Base-by-base conservation (phyloP, 1,140 invertebrate species). In the Antheraea mylitta region DNA sequence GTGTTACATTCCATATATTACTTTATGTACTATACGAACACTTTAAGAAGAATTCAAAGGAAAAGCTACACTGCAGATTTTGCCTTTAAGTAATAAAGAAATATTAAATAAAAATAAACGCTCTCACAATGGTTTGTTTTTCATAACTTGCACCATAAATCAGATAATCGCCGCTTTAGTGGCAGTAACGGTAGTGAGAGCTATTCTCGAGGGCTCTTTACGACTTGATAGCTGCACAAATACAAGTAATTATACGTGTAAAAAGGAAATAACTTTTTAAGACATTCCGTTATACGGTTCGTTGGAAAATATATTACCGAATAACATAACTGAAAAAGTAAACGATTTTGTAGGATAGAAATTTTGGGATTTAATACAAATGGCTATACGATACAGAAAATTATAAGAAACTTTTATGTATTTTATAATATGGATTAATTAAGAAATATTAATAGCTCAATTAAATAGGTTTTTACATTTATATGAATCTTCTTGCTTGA, bases 161-260 rank as follows among this genome's bases (percentile, higher is more conserved):
- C 65, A 78, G 81, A 80, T 85, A 85, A 82, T 81, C 75, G 77
- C 64, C 73, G 70, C 78, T 83, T 82, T 78, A 81, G 76, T 81
- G 74, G 73, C 77, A 77, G 68, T 81, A 82, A 81, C 71, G 67
- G 69, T 70, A 68, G 70, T 71, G 72, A 81, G 75, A 71, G 74
- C 78, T 74, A 83, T 80, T 82, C 75, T 69, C 80, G 69, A 70
- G 74, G 73, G 70, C 76, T 72, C 73, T 83, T 85, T 81, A 82
- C 75, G 67, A 69, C 72, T 69, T 45, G 66, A 78, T 65, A 74
- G 68, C 73, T 65, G 69, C 71, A 81, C 73, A 79, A 79, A 84
- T 77, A 80, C 75, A 74, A 78, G 74, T 78, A 79, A 82, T 80
- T 81, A 77, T 78, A 76, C 70, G 71, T 76, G 77, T 76, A 76